A percentile compares a stretch with the other conserved stretches of the same genome.
Evolutionary conservation across 2,797 vertebrate species (phyloP).

Genomic region (Esox masquinongy): DNA sequence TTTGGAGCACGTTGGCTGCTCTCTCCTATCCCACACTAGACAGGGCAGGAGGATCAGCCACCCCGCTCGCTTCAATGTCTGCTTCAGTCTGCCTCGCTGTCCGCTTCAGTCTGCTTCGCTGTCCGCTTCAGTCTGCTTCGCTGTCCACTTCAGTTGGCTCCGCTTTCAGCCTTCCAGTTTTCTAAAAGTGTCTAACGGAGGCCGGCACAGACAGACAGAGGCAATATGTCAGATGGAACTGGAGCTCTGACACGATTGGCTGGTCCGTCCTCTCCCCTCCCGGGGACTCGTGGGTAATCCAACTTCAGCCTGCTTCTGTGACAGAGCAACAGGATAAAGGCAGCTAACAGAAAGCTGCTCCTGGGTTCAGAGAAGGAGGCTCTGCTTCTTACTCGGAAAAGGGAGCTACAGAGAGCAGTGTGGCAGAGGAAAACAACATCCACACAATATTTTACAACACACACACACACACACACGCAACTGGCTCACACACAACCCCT

Average conservation of each 20-base stretch:
- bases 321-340: not conserved
- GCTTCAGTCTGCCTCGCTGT: not conserved
- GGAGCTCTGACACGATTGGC: too few relatives aligned
- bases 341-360: not conserved
- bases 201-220: too few relatives aligned
- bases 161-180: too few relatives aligned
- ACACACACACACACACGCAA: constrained; percentile 30
- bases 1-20: not conserved
- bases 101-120: not conserved
- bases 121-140: too few relatives aligned
- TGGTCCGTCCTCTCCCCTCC: too few relatives aligned
- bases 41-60: not conserved
- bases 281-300: constrained; percentile 3
- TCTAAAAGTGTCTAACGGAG: too few relatives aligned
- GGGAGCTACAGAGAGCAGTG: not conserved
- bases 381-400: constrained; percentile 1
- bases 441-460: constrained; percentile 8
- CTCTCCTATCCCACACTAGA: not conserved
- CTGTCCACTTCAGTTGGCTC: too few relatives aligned
- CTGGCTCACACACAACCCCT: constrained; percentile 23
- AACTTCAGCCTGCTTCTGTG: not conserved
- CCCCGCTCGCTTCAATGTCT: not conserved
- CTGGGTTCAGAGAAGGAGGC: not conserved
- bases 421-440: constrained; percentile 17
- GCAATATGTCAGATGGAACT: too few relatives aligned